Conservation (phyloP, 2,888 invertebrate genomes). For the Patella ulyssiponensis region DNA sequence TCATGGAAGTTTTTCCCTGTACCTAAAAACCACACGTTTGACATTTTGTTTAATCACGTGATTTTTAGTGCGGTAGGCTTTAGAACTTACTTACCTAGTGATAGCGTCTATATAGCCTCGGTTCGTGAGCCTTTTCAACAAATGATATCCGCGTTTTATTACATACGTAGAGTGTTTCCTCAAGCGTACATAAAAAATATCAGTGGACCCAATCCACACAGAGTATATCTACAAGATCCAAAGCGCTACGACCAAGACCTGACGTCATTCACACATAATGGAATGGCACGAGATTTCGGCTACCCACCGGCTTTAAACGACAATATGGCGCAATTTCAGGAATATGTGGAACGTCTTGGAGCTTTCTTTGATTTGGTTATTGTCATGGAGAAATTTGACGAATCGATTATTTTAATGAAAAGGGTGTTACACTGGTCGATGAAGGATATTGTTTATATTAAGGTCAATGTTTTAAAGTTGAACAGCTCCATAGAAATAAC, state of each 20-base stretch:
- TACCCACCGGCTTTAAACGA: constrained; percentile 32
- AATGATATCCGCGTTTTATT: background rate
- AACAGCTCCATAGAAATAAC: constrained; percentile 15
- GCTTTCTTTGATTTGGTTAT: constrained; percentile 46
- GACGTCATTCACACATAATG: background rate
- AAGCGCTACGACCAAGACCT: background rate
- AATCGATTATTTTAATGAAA: constrained; percentile 45
- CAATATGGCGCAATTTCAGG: constrained; percentile 20
- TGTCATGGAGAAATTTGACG: constrained; percentile 49
- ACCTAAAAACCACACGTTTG: background rate
- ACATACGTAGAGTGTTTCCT: background rate
- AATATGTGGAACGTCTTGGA: constrained; percentile 41
- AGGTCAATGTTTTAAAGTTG: constrained; percentile 17
- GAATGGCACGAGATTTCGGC: constrained; percentile 24
- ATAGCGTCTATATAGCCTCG: background rate
- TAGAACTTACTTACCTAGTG: background rate
- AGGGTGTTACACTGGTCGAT: constrained; percentile 47
- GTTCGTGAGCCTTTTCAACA: background rate
- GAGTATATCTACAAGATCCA: background rate
- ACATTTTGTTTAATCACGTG: constrained; percentile 3
- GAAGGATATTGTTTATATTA: constrained; percentile 42
- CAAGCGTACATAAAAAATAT: background rate
- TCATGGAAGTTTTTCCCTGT: background rate
- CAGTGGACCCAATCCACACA: background rate
- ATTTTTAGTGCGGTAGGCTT: background rate